Base-by-base conservation (phyloP, 2,888 invertebrate species). In the Heliconius ismenius region DNA sequence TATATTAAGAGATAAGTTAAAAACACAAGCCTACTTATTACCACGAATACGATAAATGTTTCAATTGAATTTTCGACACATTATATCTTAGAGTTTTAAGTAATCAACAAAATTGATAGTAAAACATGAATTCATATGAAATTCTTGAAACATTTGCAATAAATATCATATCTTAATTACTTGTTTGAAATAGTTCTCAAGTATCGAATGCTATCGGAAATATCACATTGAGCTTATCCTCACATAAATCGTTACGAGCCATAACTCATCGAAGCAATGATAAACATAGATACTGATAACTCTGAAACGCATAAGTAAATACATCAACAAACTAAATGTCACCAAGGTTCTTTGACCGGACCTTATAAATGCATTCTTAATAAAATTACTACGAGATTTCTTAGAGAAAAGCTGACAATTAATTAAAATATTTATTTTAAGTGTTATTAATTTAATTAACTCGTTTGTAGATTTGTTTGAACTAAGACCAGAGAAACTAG, bases 341-440 rank as follows among this genome's bases (percentile, higher is more conserved):
- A 73, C 36, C 39, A 26, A 78, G 76, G 75, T 75, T 78, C 76
- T 73, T 78, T 79, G 76, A 79, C 77, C 76, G 75, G 70, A 74
- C 68, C 74, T 70, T 77, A 77, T 76, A 78, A 32, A 69, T 74
- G 67, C 58, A 60, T 75, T 54, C 39, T 54, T 64, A 58, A 62
- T 32, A 43, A 63, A 43, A 70, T 28, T 18, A 74, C 75, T 54
- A n/a, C 15, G n/a, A 67, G 36, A 62, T 74, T 67, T 75, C 74
- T 79, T 70, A 77, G 54, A 24, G 36, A 13, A 70, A 24, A 43
- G 24, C n/a, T 43, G 18, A 43, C 24, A 43, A 65, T 65, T 13
- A 67, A 67, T 13, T 36, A 67, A 67, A 65, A 65, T 65, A 65
- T 32, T 36, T 60, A 39, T 4, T 15, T 43, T 24, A 11, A 26